phyloP scores from a whole-genome alignment of 2,113 vertebrate genomes.

The Otolemur garnettii region DNA sequence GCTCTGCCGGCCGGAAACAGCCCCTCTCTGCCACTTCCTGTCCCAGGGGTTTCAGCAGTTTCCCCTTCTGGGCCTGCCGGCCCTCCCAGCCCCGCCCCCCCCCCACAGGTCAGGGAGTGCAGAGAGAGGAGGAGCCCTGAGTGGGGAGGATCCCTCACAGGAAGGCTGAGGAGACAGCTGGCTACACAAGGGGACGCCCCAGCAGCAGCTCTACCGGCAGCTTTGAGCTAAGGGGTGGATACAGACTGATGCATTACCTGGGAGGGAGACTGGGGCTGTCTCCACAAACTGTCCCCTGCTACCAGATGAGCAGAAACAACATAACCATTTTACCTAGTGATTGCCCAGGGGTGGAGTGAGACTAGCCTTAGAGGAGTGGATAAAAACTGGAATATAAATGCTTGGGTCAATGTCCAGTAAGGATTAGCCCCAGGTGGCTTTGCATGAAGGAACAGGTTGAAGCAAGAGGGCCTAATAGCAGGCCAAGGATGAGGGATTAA shows the following conservation, averaged over 20 bases:
- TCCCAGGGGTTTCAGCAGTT: constrained; percentile 83
- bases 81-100: constrained; percentile 72
- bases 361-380: background rate
- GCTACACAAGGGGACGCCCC: constrained; percentile 62
- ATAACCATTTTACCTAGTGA: background rate
- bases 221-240: background rate
- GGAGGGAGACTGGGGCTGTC: background rate
- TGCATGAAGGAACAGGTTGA: background rate
- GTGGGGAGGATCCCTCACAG: constrained; percentile 65
- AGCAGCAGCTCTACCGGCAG: background rate
- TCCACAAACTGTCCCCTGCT: background rate
- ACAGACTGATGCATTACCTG: background rate
- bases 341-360: background rate
- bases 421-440: constrained; percentile 16
- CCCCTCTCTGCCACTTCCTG: constrained; percentile 84
- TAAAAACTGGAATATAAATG: background rate
- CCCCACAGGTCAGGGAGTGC: constrained; percentile 77
- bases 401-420: constrained; percentile 19
- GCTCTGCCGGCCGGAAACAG: constrained; percentile 80
- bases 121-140: constrained; percentile 59
- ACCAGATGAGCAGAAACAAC: background rate
- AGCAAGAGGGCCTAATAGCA: constrained; percentile 22
- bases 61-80: constrained; percentile 79
- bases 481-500: background rate
- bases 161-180: constrained; percentile 68